phyloP scores from a whole-genome alignment of 2,888 invertebrate genomes.

The Sarcophaga rosellei region DNA sequence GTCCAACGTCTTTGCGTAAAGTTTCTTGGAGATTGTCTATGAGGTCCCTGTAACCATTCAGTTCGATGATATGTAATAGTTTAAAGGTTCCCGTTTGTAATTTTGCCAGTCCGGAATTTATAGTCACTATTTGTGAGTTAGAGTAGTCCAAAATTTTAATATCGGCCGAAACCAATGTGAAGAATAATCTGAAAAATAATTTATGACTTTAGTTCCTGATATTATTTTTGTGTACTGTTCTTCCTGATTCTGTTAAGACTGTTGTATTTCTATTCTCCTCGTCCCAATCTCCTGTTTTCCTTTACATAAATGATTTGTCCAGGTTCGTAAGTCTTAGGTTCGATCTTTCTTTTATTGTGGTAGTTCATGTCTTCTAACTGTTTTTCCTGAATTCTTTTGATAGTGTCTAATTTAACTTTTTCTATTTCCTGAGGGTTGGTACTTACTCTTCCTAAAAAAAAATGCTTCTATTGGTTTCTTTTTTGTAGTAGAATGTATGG shows the following conservation, averaged over 20 bases:
- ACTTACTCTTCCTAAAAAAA: too few relatives aligned
- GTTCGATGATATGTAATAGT: slow-evolving; percentile 19
- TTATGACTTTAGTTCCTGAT: neutral
- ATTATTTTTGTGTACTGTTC: neutral
- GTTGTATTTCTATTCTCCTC: slow-evolving; percentile 5
- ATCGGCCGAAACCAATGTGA: slow-evolving; percentile 26
- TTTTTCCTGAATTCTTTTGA: neutral
- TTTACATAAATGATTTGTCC: neutral
- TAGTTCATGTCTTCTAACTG: neutral
- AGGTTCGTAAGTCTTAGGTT: too few relatives aligned
- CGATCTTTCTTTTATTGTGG: neutral
- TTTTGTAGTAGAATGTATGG: slow-evolving; percentile 3
- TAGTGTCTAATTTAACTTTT: too few relatives aligned
- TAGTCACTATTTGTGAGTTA: slow-evolving; percentile 19
- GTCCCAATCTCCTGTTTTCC: neutral
- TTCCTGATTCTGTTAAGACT: slow-evolving; percentile 15
- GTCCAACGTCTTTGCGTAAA: neutral
- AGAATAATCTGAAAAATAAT: neutral
- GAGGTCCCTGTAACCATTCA: slow-evolving; percentile 8
- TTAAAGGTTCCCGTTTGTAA: slow-evolving; percentile 37
- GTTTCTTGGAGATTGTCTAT: neutral
- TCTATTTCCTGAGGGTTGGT: neutral
- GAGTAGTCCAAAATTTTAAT: slow-evolving; percentile 54
- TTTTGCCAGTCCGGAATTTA: neutral
- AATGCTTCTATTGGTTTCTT: too few relatives aligned